These are phyloP conservation scores for Labeo rohita DNA, from an alignment of 2,113 vertebrate genomes.

Conservation along the genomic window DNA sequence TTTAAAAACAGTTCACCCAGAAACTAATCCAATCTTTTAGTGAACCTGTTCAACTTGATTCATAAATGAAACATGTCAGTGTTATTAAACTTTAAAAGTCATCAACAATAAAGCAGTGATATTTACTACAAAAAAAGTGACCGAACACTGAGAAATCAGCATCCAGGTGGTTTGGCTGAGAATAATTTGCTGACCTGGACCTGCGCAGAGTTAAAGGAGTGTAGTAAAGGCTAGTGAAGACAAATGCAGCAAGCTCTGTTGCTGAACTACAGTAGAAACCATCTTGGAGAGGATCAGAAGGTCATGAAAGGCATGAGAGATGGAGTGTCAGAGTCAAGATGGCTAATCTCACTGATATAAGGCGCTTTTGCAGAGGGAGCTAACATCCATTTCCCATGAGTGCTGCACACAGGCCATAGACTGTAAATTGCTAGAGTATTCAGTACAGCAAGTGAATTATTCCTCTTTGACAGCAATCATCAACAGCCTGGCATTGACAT, in stretches of 20 bases:
- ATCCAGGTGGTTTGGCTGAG: background rate
- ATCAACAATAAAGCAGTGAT: background rate
- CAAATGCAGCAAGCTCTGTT: slow-evolving; percentile 9
- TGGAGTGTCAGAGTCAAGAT: slow-evolving; percentile 35
- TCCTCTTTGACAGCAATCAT: slow-evolving; percentile 24
- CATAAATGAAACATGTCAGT: too few relatives aligned
- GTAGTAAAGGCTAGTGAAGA: background rate
- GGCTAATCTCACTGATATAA: slow-evolving; percentile 42
- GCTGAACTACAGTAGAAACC: slow-evolving; percentile 11
- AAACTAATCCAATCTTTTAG: too few relatives aligned
- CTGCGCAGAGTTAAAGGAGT: background rate
- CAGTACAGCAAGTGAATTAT: slow-evolving; percentile 30
- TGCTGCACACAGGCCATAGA: background rate
- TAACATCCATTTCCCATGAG: slow-evolving; percentile 30
- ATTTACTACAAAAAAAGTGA: background rate
- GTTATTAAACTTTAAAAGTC: background rate
- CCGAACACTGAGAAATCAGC: background rate
- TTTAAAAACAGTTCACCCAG: background rate
- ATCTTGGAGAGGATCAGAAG: slow-evolving; percentile 35
- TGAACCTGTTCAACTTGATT: background rate
- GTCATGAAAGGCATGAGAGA: slow-evolving; percentile 37
- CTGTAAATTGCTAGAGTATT: slow-evolving; percentile 31
- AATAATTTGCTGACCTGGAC: background rate
- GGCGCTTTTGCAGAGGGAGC: slow-evolving; percentile 10
- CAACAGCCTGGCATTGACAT: slow-evolving; percentile 11